phyloP scores from a whole-genome alignment of 2,797 vertebrate genomes.

The Halcyon smyrnensis region DNA sequence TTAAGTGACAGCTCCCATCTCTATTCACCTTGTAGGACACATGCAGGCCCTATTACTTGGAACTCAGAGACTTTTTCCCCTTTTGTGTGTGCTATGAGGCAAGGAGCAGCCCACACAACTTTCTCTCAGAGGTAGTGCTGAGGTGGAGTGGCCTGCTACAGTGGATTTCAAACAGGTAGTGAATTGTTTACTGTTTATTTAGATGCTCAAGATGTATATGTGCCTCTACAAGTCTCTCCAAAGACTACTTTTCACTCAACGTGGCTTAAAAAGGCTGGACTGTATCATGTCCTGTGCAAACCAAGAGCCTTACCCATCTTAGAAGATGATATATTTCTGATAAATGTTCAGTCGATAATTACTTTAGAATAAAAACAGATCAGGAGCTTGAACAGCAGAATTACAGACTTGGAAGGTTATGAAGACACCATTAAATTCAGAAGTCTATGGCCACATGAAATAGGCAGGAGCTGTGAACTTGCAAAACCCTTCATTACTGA shows the following conservation, averaged over 20 bases:
- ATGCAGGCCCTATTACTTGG: background rate
- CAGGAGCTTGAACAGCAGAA: background rate
- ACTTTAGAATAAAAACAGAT: background rate
- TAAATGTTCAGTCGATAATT: background rate
- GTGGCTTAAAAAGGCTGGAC: background rate
- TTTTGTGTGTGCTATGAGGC: background rate
- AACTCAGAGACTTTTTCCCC: background rate
- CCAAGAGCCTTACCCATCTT: background rate
- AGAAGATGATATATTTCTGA: background rate
- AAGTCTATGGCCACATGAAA: background rate
- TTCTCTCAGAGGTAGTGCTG: background rate
- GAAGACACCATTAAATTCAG: background rate
- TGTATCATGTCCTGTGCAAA: background rate
- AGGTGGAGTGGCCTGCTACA: background rate
- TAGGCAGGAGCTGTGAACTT: background rate
- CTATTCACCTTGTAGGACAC: background rate
- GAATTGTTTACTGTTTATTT: background rate
- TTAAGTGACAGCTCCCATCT: background rate
- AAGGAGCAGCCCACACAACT: rapidly evolving
- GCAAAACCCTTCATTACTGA: background rate
- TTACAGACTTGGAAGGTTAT: background rate
- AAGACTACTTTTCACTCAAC: background rate
- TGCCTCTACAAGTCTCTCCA: background rate
- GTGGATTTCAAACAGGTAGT: background rate
- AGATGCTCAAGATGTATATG: background rate